These are phyloP conservation scores for Odontothrips loti DNA, from an alignment of 2,888 invertebrate species.

Conservation along the genomic window DNA sequence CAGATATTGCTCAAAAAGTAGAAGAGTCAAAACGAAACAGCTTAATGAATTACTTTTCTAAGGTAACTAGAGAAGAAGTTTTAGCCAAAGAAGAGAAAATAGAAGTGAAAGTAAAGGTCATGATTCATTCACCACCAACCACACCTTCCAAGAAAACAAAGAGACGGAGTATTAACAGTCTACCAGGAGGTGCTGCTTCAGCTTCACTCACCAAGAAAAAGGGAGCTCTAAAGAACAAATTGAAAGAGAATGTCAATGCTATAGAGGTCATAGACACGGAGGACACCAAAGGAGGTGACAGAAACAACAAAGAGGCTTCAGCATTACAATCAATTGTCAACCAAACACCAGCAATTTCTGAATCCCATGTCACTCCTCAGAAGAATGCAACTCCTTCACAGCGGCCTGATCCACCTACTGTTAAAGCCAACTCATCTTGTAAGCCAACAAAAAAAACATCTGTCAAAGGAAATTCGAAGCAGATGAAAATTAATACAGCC, in stretches of 20 bases:
- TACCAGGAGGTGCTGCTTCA: neutral
- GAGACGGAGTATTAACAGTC: neutral
- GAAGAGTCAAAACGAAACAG: conserved; percentile 52
- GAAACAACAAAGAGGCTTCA: neutral
- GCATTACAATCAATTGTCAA: neutral
- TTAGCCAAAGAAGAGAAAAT: conserved; percentile 38
- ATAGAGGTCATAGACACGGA: neutral
- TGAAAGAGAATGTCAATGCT: conserved; percentile 21
- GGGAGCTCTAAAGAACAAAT: conserved; percentile 38
- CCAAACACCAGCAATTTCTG: neutral
- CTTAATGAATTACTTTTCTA: conserved; percentile 58
- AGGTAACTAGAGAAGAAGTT: conserved; percentile 48
- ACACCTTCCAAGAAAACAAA: conserved; percentile 2
- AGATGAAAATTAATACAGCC: neutral
- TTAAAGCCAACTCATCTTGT: too few species aligned
- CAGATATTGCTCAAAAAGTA: neutral
- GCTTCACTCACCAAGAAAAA: conserved; percentile 23
- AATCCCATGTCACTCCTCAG: neutral
- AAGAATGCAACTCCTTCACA: neutral
- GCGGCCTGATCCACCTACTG: neutral
- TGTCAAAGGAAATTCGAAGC: neutral
- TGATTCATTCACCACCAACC: neutral
- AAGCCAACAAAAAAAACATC: neutral
- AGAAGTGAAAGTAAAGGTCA: conserved; percentile 14
- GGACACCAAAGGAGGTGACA: neutral